Conservation (phyloP, 2,113 vertebrate species). For the Oncorhynchus clarkii region DNA sequence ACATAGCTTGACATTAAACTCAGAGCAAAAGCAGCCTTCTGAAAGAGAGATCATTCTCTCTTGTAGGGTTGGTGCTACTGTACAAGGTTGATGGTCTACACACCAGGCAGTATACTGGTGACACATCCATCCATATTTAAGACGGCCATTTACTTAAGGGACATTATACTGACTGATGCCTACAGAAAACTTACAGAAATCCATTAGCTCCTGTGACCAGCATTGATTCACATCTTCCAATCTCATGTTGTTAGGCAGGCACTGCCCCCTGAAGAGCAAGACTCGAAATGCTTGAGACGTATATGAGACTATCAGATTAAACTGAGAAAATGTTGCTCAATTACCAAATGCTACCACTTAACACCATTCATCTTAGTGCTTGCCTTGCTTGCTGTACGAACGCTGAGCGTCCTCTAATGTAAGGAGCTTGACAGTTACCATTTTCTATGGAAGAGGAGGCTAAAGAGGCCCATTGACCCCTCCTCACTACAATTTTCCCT, state of each 20-base stretch:
- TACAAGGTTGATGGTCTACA: too few relatives aligned
- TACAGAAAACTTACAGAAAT: too few relatives aligned
- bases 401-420: constrained; percentile 71
- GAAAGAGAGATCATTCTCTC: neutral
- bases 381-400: constrained; percentile 48
- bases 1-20: constrained; percentile 34
- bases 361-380: constrained; percentile 44
- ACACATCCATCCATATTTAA: too few relatives aligned
- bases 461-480: constrained; percentile 77
- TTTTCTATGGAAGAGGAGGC: constrained; percentile 72
- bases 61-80: too few relatives aligned
- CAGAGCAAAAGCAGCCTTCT: neutral
- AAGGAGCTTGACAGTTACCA: constrained; percentile 73
- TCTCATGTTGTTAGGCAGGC: too few relatives aligned
- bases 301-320: constrained; percentile 63
- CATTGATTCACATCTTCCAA: too few relatives aligned
- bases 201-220: too few relatives aligned
- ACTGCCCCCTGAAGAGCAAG: too few relatives aligned
- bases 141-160: too few relatives aligned
- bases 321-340: constrained; percentile 59
- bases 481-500: constrained; percentile 75
- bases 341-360: constrained; percentile 73
- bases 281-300: too few relatives aligned
- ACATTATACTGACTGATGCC: too few relatives aligned
- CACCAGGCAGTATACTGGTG: too few relatives aligned